These are phyloP conservation scores for Caenorhabditis plicata DNA, from an alignment of 2,888 invertebrate species.

Conservation along the genomic window DNA sequence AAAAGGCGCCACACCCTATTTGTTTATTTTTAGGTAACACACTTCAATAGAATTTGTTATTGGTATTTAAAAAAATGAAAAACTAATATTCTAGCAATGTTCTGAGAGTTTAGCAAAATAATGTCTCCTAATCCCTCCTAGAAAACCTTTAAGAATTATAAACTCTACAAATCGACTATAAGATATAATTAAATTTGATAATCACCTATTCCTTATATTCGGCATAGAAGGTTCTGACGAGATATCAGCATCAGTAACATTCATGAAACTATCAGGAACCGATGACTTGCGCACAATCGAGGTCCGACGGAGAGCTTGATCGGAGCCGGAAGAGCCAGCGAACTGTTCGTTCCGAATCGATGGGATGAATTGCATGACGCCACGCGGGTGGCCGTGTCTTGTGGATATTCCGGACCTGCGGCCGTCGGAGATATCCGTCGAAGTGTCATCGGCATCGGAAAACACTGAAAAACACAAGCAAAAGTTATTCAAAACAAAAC, in stretches of 20 bases:
- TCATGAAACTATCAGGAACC: constrained; percentile 28
- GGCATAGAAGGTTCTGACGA: too few species aligned
- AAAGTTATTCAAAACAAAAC: constrained; percentile 6
- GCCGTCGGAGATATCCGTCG: constrained; percentile 29
- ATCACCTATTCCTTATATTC: constrained; percentile 14
- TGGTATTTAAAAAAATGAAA: too few species aligned
- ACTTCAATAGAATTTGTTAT: too few species aligned
- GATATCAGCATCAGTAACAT: background rate
- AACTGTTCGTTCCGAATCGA: constrained; percentile 47
- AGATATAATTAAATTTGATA: background rate
- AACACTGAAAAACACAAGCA: constrained; percentile 30
- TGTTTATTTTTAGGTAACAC: too few species aligned
- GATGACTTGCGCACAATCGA: constrained; percentile 25
- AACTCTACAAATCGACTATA: too few species aligned
- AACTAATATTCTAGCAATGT: too few species aligned
- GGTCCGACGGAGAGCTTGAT: too few species aligned
- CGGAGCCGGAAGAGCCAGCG: constrained; percentile 19
- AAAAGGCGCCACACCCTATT: too few species aligned
- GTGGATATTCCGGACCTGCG: constrained; percentile 56
- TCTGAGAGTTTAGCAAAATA: too few species aligned
- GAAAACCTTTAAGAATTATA: background rate
- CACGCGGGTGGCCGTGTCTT: constrained; percentile 55
- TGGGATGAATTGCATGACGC: constrained; percentile 64
- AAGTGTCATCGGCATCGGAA: constrained; percentile 34
- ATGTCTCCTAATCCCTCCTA: background rate